These are phyloP conservation scores for Colletes latitarsis DNA, from an alignment of 1,140 invertebrate genomes.

Conservation along the genomic window DNA sequence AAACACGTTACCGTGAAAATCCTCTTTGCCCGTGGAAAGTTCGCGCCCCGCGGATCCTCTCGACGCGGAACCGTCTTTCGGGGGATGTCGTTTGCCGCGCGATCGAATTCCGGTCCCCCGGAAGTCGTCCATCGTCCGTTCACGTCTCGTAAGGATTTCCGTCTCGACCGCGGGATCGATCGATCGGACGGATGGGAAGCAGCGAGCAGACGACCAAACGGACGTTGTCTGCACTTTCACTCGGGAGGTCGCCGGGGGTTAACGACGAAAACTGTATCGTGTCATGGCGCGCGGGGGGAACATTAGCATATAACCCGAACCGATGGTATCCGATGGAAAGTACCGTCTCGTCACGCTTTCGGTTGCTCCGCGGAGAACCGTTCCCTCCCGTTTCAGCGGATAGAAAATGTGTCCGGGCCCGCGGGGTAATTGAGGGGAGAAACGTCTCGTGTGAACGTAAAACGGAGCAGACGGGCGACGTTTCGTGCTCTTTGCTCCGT, in stretches of 20 bases:
- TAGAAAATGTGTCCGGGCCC: not conserved
- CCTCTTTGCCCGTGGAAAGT: not conserved
- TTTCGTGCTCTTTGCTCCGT: no score
- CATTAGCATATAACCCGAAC: slow-evolving; percentile 55
- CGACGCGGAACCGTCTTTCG: not conserved
- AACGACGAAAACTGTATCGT: slow-evolving; percentile 64
- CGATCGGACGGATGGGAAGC: slow-evolving; percentile 11
- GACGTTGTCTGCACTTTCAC: slow-evolving; percentile 58
- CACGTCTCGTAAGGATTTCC: slow-evolving; percentile 41
- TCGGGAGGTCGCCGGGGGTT: slow-evolving; percentile 48
- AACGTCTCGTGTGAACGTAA: no score
- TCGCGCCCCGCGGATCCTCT: not conserved
- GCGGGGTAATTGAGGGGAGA: no score
- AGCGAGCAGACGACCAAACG: not conserved
- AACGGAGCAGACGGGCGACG: no score
- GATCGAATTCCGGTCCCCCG: not conserved
- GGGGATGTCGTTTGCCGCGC: not conserved
- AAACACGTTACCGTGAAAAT: slow-evolving; percentile 13
- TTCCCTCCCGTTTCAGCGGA: not conserved
- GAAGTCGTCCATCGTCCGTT: slow-evolving; percentile 30
- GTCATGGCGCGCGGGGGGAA: slow-evolving; percentile 45
- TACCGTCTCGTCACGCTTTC: slow-evolving; percentile 30
- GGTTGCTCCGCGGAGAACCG: not conserved
- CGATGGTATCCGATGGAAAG: slow-evolving; percentile 39
- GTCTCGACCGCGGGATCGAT: slow-evolving; percentile 44